Evolutionary conservation across 2,888 invertebrate genomes (phyloP).

Genomic region (Volucella zonaria): DNA sequence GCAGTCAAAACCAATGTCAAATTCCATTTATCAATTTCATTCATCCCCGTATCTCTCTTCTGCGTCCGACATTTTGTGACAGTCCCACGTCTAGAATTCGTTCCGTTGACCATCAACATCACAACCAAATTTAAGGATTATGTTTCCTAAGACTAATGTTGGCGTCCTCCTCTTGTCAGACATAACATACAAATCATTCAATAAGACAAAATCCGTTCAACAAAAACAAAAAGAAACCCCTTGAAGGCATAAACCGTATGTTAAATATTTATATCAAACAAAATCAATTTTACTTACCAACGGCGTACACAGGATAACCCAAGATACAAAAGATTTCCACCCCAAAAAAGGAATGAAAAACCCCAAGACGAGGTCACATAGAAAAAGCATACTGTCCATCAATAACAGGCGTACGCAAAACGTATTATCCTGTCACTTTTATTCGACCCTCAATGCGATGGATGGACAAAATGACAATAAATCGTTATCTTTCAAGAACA

Average conservation of each 20-base stretch:
- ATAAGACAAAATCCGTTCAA: not conserved
- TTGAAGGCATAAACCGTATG: not conserved
- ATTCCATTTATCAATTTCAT: too few species aligned
- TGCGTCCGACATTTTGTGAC: too few species aligned
- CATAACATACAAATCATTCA: too few species aligned
- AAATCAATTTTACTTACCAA: slow-evolving; percentile 52
- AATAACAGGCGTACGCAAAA: slow-evolving; percentile 45
- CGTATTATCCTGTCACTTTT: slow-evolving; percentile 48
- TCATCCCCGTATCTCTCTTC: too few species aligned
- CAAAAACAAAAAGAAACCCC: slow-evolving; percentile 10
- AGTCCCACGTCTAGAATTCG: too few species aligned
- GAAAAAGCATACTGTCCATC: slow-evolving; percentile 38
- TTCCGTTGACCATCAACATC: too few species aligned
- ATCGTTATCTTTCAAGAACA: slow-evolving; percentile 63
- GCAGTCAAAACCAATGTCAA: too few species aligned
- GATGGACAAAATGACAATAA: slow-evolving; percentile 57
- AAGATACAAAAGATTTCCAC: slow-evolving; percentile 21
- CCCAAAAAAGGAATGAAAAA: not conserved
- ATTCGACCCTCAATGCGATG: slow-evolving; percentile 33
- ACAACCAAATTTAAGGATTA: too few species aligned
- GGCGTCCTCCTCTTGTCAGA: too few species aligned
- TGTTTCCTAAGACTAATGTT: too few species aligned
- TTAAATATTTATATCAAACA: slow-evolving; percentile 60
- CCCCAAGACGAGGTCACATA: slow-evolving; percentile 24
- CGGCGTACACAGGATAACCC: not conserved